phyloP scores from a whole-genome alignment of 2,797 vertebrate genomes.

The Pyrocephalus nanus region DNA sequence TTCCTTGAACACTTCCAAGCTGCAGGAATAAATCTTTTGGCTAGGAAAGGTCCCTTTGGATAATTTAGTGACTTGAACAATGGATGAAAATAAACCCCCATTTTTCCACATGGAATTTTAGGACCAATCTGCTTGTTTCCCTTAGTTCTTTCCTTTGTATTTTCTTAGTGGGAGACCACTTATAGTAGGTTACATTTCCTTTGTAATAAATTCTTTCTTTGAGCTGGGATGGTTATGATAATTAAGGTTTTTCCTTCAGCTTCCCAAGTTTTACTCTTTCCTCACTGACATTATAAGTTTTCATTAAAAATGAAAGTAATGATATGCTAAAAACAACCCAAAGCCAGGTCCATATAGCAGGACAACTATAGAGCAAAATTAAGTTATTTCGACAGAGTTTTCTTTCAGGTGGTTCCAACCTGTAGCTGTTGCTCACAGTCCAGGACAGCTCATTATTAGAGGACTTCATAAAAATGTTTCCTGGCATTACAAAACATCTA shows the following conservation, averaged over 20 bases:
- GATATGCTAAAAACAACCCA: background rate
- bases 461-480: background rate
- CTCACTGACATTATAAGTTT: background rate
- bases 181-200: background rate
- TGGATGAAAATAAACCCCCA: background rate
- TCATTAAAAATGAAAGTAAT: background rate
- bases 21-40: background rate
- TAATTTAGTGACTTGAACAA: background rate
- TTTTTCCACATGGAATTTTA: background rate
- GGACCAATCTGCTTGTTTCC: background rate
- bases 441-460: background rate
- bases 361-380: background rate
- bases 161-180: background rate
- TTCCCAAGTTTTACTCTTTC: background rate
- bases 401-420: background rate
- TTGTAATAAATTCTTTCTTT: background rate
- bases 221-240: background rate
- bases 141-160: background rate
- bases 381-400: background rate
- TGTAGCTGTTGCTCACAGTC: background rate
- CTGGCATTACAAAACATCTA: background rate
- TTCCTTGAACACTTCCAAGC: background rate
- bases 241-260: background rate
- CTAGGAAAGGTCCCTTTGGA: background rate
- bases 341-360: background rate